A percentile compares a stretch with the other conserved stretches of the same genome.
Evolutionary conservation across 2,888 invertebrate genomes (phyloP).

Genomic region (Tenthredo distinguenda): DNA sequence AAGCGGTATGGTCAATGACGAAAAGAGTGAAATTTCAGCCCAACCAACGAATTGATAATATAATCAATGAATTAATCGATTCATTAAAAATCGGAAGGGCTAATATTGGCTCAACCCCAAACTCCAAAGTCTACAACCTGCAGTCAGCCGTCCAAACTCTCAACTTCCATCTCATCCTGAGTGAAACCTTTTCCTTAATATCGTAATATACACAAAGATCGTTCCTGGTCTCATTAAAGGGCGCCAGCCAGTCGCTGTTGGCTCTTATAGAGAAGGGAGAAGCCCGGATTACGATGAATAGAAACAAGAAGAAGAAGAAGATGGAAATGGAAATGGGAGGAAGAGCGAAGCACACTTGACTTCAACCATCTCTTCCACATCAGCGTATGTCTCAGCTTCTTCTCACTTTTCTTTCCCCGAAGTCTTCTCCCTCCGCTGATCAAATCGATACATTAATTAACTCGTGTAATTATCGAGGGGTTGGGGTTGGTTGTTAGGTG

Average conservation of each 20-base stretch:
- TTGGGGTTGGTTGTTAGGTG: background rate
- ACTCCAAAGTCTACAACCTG: background rate
- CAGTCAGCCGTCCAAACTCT: background rate
- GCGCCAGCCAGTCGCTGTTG: slow-evolving; percentile 1
- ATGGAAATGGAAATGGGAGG: background rate
- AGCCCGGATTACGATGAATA: background rate
- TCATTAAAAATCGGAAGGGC: background rate
- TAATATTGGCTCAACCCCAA: slow-evolving; percentile 17
- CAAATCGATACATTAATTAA: background rate
- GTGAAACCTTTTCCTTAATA: slow-evolving; percentile 23
- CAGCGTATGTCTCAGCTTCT: background rate
- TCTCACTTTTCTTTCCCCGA: background rate
- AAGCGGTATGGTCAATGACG: background rate
- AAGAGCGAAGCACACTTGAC: slow-evolving; percentile 9
- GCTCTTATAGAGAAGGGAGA: background rate
- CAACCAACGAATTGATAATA: too few relatives aligned
- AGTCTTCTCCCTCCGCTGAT: background rate
- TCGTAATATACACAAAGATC: slow-evolving; percentile 24
- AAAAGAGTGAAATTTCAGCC: background rate
- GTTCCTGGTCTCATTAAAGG: slow-evolving; percentile 18
- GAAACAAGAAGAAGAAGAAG: background rate
- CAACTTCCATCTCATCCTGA: slow-evolving; percentile 26
- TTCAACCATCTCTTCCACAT: background rate
- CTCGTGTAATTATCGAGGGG: slow-evolving; percentile 24
- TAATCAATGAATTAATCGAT: slow-evolving; percentile 4